A percentile compares a stretch with the other conserved stretches of the same genome.
Evolutionary conservation across 2,113 vertebrate species (phyloP).

Genomic region (Galbula dea): DNA sequence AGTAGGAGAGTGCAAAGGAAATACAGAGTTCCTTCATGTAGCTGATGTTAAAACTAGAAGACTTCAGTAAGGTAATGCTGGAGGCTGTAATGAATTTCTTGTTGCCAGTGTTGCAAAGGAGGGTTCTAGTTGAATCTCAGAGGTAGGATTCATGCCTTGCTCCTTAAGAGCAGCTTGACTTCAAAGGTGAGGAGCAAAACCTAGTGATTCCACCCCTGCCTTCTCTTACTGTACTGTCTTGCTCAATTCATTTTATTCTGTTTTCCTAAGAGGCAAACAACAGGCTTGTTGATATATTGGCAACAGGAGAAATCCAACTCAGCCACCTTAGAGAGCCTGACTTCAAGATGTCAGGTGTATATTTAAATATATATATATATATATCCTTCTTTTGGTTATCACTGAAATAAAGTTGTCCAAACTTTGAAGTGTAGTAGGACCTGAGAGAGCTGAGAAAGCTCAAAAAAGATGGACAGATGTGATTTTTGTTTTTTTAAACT

Average conservation of each 20-base stretch:
- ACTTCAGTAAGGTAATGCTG: neutral
- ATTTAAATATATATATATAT: neutral
- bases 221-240: neutral
- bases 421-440: neutral
- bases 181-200: slow-evolving; percentile 17
- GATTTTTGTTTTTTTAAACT: neutral
- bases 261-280: neutral
- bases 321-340: neutral
- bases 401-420: slow-evolving; percentile 9
- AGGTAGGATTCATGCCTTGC: neutral
- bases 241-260: neutral
- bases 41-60: neutral
- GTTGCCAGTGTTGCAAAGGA: neutral
- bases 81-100: no score
- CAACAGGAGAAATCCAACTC: neutral
- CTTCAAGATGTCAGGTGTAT: neutral
- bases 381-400: neutral
- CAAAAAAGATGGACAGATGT: neutral
- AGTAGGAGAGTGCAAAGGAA: neutral
- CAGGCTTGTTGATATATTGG: neutral
- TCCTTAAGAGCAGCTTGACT: neutral
- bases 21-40: neutral
- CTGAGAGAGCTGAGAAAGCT: neutral
- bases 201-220: neutral
- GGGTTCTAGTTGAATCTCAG: neutral